Percentiles rank a stretch among this genome's conserved stretches.
Evolutionary conservation across 2,797 vertebrate genomes (phyloP).

Genomic region (Acanthurus tractus): DNA sequence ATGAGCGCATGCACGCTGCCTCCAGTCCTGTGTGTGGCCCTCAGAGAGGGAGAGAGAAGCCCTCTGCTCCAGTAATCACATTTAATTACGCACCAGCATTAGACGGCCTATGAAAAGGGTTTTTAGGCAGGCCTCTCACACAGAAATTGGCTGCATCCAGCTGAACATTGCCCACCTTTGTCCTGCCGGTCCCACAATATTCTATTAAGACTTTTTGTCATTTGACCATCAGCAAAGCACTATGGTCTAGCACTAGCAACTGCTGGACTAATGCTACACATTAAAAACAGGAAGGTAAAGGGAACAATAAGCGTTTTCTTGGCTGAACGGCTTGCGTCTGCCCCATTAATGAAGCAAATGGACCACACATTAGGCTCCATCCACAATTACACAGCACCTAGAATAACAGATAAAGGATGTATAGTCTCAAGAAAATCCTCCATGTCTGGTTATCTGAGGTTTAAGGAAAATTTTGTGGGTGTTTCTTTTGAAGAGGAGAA

Average conservation of each 20-base stretch:
- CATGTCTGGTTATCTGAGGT: slow-evolving; percentile 55
- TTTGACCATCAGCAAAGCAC: slow-evolving; percentile 85
- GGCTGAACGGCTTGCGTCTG: slow-evolving; percentile 73
- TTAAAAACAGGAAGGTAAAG: slow-evolving; percentile 76
- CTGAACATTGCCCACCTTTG: slow-evolving; percentile 89
- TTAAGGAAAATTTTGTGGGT: slow-evolving; percentile 37
- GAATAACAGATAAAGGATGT: slow-evolving; percentile 60
- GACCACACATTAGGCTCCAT: slow-evolving; percentile 78
- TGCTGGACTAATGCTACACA: slow-evolving; percentile 84
- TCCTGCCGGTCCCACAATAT: slow-evolving; percentile 81
- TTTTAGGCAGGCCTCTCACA: slow-evolving; percentile 87
- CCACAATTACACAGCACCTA: slow-evolving; percentile 68
- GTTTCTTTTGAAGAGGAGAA: slow-evolving; percentile 56
- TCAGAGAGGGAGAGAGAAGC: slow-evolving; percentile 78
- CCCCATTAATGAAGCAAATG: slow-evolving; percentile 82
- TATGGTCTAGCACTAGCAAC: slow-evolving; percentile 80
- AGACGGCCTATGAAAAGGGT: slow-evolving; percentile 86
- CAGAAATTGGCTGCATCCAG: slow-evolving; percentile 85
- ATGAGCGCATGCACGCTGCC: slow-evolving; percentile 77
- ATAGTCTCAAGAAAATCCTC: slow-evolving; percentile 60
- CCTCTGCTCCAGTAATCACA: slow-evolving; percentile 89
- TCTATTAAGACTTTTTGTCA: slow-evolving; percentile 88
- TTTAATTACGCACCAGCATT: slow-evolving; percentile 89
- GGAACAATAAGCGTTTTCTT: slow-evolving; percentile 81
- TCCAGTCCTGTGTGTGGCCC: slow-evolving; percentile 84